These are phyloP conservation scores for Drosophila navojoa DNA, from an alignment of 1,140 invertebrate genomes.

Conservation along the genomic window DNA sequence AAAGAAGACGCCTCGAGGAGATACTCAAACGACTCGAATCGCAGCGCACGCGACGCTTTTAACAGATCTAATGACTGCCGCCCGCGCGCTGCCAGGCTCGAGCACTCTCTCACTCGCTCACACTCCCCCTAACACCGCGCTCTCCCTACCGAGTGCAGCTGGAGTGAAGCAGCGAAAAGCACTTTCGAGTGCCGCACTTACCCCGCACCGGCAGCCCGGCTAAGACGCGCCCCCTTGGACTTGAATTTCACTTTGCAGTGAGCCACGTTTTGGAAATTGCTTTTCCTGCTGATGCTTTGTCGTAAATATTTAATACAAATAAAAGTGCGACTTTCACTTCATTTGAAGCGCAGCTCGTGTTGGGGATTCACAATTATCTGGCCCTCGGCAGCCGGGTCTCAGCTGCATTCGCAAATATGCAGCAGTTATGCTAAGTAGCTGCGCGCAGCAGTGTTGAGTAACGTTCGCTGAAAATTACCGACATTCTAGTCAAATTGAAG, in stretches of 20 bases:
- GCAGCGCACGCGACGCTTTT: constrained; percentile 56
- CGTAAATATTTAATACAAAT: constrained; percentile 75
- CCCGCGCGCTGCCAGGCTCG: background rate
- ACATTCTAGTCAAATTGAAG: background rate
- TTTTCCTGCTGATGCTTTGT: constrained; percentile 47
- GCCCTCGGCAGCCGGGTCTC: constrained; percentile 3
- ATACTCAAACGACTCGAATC: constrained; percentile 73
- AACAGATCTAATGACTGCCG: constrained; percentile 20
- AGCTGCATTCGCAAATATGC: constrained; percentile 19
- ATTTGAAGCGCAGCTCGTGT: constrained; percentile 58
- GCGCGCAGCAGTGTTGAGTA: background rate
- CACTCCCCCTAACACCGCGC: background rate
- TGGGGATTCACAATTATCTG: constrained; percentile 14
- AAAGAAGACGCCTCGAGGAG: constrained; percentile 80
- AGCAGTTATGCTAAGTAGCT: constrained; percentile 16
- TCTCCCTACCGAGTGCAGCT: background rate
- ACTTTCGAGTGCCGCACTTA: constrained; percentile 28
- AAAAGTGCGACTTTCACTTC: constrained; percentile 76
- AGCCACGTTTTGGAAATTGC: constrained; percentile 39
- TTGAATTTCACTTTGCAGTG: constrained; percentile 62
- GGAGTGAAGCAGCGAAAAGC: constrained; percentile 15
- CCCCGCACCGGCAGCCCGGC: background rate
- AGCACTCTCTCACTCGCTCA: too few species aligned
- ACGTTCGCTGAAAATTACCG: background rate
- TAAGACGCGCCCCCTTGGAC: constrained; percentile 30